Evolutionary conservation across 2,888 invertebrate genomes (phyloP), one percentile per base, ranked within the genome.

Genomic region (Apodemia duryi): DNA sequence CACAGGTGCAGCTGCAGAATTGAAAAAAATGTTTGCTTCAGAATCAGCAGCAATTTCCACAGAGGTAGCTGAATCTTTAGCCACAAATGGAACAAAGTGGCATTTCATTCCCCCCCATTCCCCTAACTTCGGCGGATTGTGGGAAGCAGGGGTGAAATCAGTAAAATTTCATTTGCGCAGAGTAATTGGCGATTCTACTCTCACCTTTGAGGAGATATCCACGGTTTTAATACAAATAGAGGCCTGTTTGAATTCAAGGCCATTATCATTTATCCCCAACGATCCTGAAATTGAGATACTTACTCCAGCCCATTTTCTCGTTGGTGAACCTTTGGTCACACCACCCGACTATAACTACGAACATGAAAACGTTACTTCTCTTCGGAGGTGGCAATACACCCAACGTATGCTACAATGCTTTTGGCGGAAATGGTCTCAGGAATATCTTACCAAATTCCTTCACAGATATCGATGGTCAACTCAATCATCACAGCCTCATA

Each of bases 71-170:
- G 28, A 52, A 52, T 52, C 21, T n/a, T 52, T 52, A 2, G 21
- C 52, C 21, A 9, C 21, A 21, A 11, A 52, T 49, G 6, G 65
- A 3, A 51, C 57, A 4, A 61, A 65, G 2, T 73, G 72, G 71
- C 69, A 71, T 60, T 73, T 70, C 35, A 73, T 72, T 29, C 73
- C 71, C 32, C 71, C 71, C 9, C 67, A 63, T 10, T 57, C 65
- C 35, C 70, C 70, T n/a, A 71, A 71, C 60, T 73, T 70, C 61
- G 72, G 71, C 6, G 70, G 73, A 29, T 41, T 73, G 4, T 73
- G 73, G 74, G 74, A 75, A 61, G 69, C 72, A 5, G 72, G 70
- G 1, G 66, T 75, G 1, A 67, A 61, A 7, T 71, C 66, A 1
- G 54, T 61, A 1, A 72, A 71, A 43, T 32, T 60, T n/a, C 73